These are phyloP conservation scores for Tipula unca DNA, from an alignment of 2,888 invertebrate genomes.

Conservation along the genomic window DNA sequence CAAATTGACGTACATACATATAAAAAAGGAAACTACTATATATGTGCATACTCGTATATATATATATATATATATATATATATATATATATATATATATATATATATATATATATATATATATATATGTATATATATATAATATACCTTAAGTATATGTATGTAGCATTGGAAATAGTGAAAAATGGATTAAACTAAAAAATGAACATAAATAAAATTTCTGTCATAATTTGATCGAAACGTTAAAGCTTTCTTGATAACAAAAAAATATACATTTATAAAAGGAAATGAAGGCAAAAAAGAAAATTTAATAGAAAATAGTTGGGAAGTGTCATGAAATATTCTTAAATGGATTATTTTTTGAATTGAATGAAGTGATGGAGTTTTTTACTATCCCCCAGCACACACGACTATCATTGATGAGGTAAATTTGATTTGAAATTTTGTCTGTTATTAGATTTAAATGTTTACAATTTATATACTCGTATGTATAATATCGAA, in stretches of 20 bases:
- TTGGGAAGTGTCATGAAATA: not conserved
- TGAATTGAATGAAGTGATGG: not conserved
- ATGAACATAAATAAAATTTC: not conserved
- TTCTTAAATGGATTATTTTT: constrained; percentile 4
- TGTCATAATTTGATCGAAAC: constrained; percentile 14
- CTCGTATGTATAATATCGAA: not conserved
- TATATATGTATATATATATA: too few relatives aligned
- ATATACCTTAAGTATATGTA: too few relatives aligned
- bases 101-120: too few relatives aligned
- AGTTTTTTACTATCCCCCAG: not conserved
- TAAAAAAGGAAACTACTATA: not conserved
- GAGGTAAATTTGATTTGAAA: not conserved
- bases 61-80: too few relatives aligned
- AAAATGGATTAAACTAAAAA: not conserved
- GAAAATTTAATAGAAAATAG: not conserved
- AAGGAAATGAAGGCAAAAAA: not conserved
- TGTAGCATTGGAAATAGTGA: not conserved
- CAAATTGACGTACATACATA: not conserved
- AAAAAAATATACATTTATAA: not conserved
- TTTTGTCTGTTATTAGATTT: not conserved
- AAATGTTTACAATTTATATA: not conserved
- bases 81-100: too few relatives aligned
- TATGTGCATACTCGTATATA: not conserved
- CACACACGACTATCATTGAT: not conserved
- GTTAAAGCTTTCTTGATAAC: not conserved